A percentile compares a stretch with the other conserved stretches of the same genome.
Evolutionary conservation across 2,797 vertebrate species (phyloP).

Genomic region (Toxotes lorentzi): DNA sequence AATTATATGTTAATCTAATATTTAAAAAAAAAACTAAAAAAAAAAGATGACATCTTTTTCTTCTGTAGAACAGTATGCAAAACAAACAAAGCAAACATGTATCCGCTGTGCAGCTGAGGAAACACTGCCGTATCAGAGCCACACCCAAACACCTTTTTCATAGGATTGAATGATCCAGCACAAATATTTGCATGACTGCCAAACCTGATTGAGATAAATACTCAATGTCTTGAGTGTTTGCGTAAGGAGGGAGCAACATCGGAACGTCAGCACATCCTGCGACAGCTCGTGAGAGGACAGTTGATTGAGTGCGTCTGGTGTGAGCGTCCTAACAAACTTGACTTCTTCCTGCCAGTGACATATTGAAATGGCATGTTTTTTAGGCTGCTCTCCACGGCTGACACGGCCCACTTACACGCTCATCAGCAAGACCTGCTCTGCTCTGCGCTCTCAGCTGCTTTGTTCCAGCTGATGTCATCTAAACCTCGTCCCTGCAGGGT

Average conservation of each 20-base stretch:
- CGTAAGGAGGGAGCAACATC: constrained; percentile 11
- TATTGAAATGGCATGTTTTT: constrained; percentile 65
- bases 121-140: constrained; percentile 32
- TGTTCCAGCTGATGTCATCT: constrained; percentile 91
- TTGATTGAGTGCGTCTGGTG: constrained; percentile 53
- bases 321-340: constrained; percentile 46
- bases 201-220: constrained; percentile 49
- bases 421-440: constrained; percentile 82
- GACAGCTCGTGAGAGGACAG: constrained; percentile 39
- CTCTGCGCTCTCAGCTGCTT: constrained; percentile 88
- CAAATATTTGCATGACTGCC: constrained; percentile 66
- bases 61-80: background rate
- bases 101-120: background rate
- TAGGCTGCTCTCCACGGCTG: constrained; percentile 74
- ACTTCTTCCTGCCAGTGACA: constrained; percentile 61
- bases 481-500: constrained; percentile 85
- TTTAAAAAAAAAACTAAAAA: too few species aligned
- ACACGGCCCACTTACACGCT: constrained; percentile 83
- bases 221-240: constrained; percentile 3
- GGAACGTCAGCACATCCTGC: constrained; percentile 43
- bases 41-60: too few species aligned
- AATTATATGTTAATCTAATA: background rate
- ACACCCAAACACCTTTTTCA: constrained; percentile 56
- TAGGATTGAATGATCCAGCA: constrained; percentile 38
- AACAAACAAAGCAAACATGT: background rate